These are phyloP conservation scores for Oncorhynchus masou DNA, from an alignment of 2,113 vertebrate species.

Conservation along the genomic window DNA sequence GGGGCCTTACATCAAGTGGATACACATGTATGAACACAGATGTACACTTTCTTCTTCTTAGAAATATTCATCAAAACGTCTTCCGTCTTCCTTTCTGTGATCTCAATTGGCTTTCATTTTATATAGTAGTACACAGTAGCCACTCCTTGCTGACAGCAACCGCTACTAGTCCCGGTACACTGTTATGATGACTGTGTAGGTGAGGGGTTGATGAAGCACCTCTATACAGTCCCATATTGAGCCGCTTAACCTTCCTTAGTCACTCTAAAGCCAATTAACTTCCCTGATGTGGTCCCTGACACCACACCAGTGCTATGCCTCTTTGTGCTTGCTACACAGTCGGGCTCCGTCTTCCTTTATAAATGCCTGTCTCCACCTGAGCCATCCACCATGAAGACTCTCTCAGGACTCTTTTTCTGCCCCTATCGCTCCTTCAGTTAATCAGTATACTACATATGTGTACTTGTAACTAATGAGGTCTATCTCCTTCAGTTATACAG, in stretches of 20 bases:
- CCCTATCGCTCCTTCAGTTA: too few species aligned
- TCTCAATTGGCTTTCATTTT: background rate
- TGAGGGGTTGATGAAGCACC: slow-evolving; percentile 25
- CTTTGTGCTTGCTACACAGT: too few species aligned
- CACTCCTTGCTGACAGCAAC: slow-evolving; percentile 5
- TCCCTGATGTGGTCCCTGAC: slow-evolving; percentile 29
- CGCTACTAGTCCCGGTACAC: background rate
- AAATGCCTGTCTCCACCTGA: too few species aligned
- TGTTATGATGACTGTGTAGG: slow-evolving; percentile 29
- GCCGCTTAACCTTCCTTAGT: slow-evolving; percentile 11
- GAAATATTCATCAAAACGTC: background rate
- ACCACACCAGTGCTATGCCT: background rate
- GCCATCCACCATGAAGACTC: too few species aligned
- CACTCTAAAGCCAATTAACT: slow-evolving; percentile 43
- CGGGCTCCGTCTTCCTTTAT: too few species aligned
- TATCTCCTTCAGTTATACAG: too few species aligned
- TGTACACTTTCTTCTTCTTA: background rate
- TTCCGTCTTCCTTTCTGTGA: background rate
- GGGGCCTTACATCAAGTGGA: too few species aligned
- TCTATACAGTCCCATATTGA: slow-evolving; percentile 35
- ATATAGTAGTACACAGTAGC: too few species aligned
- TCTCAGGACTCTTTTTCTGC: too few species aligned
- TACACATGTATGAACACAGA: background rate
- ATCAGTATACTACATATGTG: too few species aligned
- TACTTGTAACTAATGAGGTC: too few species aligned